phyloP scores from a whole-genome alignment of 2,797 vertebrate species.

The Choloepus didactylus region DNA sequence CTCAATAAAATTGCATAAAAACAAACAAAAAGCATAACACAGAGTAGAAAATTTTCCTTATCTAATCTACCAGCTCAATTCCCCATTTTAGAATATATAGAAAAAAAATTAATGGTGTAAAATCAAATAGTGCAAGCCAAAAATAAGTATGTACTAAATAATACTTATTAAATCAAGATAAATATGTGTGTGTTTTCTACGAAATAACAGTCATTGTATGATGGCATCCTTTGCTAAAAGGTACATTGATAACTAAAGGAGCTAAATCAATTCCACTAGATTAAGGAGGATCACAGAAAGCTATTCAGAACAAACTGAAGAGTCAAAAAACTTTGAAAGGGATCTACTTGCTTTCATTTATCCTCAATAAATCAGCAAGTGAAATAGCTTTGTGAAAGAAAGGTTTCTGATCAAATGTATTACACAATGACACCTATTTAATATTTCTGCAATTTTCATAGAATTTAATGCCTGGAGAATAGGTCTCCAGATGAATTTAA shows the following conservation, averaged over 20 bases:
- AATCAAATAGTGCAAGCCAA: constrained; percentile 37
- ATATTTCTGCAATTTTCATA: constrained; percentile 3
- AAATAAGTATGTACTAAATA: constrained; percentile 19
- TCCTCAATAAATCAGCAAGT: background rate
- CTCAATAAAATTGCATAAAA: too few relatives aligned
- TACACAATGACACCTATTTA: background rate
- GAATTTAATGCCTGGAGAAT: constrained; percentile 22
- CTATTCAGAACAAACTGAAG: background rate
- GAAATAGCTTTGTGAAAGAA: background rate
- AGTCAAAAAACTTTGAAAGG: constrained; percentile 27
- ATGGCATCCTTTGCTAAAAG: background rate
- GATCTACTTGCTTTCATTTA: constrained; percentile 30
- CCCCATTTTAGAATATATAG: constrained; percentile 45
- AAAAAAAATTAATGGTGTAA: constrained; percentile 46
- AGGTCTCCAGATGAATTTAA: constrained; percentile 23
- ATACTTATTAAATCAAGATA: constrained; percentile 56
- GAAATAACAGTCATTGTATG: constrained; percentile 10
- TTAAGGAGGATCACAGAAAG: constrained; percentile 36
- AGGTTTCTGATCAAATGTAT: background rate
- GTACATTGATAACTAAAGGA: background rate
- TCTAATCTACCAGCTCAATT: background rate
- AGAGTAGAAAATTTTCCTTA: constrained; percentile 42
- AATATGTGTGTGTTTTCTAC: constrained; percentile 2
- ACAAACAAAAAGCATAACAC: too few relatives aligned
- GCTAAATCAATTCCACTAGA: background rate